phyloP scores from a whole-genome alignment of 64 coral and sea anemone species.

The Orbicella faveolata region DNA sequence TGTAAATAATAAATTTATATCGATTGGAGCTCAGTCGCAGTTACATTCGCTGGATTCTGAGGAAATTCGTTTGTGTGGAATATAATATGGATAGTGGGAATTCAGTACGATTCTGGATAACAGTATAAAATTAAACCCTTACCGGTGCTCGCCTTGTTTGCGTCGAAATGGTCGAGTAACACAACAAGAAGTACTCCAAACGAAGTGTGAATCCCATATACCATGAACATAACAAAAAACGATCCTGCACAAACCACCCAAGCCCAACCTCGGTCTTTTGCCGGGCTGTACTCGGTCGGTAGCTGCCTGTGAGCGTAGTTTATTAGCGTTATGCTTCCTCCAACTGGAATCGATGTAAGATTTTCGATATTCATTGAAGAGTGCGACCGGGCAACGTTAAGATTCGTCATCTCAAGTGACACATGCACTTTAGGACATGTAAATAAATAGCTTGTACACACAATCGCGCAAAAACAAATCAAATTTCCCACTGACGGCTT shows the following conservation, averaged over 20 bases:
- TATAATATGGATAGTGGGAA: neutral
- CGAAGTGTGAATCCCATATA: constrained; percentile 84
- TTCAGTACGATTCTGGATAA: neutral
- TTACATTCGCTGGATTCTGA: neutral
- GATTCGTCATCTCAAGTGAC: neutral
- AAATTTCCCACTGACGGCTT: neutral
- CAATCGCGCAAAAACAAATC: neutral
- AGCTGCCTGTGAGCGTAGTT: constrained; percentile 50
- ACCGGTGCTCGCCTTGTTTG: constrained; percentile 91
- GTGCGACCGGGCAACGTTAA: constrained; percentile 30
- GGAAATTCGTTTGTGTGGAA: neutral
- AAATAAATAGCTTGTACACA: neutral
- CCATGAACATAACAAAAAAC: constrained; percentile 88
- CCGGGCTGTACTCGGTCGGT: neutral
- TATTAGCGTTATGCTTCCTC: constrained; percentile 66
- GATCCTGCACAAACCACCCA: constrained; percentile 85
- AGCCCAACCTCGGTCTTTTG: constrained; percentile 70
- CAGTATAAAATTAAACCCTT: neutral
- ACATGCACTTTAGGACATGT: neutral
- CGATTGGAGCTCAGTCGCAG: neutral
- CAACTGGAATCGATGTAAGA: constrained; percentile 65
- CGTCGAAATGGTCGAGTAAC: constrained; percentile 65
- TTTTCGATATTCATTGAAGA: constrained; percentile 70
- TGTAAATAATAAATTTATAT: neutral
- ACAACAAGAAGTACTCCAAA: constrained; percentile 79